These are phyloP conservation scores for Perizoma affinitatum DNA, from an alignment of 2,888 invertebrate species.

Conservation along the genomic window DNA sequence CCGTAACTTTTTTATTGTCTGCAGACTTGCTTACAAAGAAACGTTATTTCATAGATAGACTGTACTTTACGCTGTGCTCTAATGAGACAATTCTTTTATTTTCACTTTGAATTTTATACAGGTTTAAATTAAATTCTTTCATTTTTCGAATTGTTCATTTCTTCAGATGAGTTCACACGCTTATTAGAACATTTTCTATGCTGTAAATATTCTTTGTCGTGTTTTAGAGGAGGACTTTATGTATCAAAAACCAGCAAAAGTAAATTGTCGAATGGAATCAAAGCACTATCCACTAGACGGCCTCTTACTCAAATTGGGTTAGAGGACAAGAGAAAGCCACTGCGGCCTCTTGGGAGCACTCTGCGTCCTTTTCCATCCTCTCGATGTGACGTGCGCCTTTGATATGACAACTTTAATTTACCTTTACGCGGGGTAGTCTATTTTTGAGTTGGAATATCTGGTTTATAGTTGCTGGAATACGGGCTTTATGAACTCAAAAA, in stretches of 20 bases:
- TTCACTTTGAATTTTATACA: conserved; percentile 19
- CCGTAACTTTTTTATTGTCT: conserved; percentile 53
- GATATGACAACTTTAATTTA: conserved; percentile 47
- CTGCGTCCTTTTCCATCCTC: conserved; percentile 40
- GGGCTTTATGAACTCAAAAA: too few species aligned
- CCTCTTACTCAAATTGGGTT: conserved; percentile 64
- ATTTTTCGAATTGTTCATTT: conserved; percentile 19
- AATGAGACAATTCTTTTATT: conserved; percentile 23
- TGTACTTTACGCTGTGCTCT: conserved; percentile 31
- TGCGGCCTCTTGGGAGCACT: conserved; percentile 44
- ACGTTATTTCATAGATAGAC: conserved; percentile 29
- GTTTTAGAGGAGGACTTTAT: too few species aligned
- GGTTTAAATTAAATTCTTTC: conserved; percentile 15
- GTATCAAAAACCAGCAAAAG: conserved; percentile 22
- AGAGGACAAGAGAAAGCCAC: conserved; percentile 54
- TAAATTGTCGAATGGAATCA: conserved; percentile 55
- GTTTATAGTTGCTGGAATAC: neutral
- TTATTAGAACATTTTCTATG: neutral
- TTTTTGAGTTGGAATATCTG: conserved; percentile 12
- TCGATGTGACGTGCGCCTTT: conserved; percentile 39
- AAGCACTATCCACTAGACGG: conserved; percentile 53
- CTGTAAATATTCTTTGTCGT: too few species aligned
- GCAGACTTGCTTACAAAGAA: conserved; percentile 46
- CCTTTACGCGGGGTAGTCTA: conserved; percentile 11
- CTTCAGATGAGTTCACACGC: conserved; percentile 12